A percentile compares a stretch with the other conserved stretches of the same genome.
Conservation (phyloP, 2,797 vertebrate species). For the Enteromius anoplus region DNA sequence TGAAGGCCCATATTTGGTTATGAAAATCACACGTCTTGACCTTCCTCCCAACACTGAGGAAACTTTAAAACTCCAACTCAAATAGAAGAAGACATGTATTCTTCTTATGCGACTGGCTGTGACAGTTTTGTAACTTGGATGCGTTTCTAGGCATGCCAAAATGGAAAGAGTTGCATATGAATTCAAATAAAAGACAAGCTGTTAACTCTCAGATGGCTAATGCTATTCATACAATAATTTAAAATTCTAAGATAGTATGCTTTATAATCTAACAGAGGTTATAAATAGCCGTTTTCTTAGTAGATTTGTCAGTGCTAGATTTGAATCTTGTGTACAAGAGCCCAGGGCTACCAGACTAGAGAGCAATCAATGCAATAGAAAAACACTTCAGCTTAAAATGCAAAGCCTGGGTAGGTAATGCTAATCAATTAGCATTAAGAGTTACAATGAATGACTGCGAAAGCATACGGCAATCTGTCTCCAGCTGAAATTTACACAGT, state of each 20-base stretch:
- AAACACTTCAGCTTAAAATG: constrained; percentile 35
- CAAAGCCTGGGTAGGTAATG: constrained; percentile 27
- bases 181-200: neutral
- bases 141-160: neutral
- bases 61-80: neutral
- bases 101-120: neutral
- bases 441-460: constrained; percentile 32
- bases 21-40: constrained; percentile 10
- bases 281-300: constrained; percentile 17
- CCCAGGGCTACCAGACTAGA: neutral
- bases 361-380: constrained; percentile 40
- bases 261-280: constrained; percentile 11
- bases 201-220: constrained; percentile 14
- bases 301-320: constrained; percentile 25
- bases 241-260: neutral
- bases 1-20: constrained; percentile 19
- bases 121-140: neutral
- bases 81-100: neutral
- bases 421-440: constrained; percentile 49
- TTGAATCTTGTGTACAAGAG: neutral
- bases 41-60: neutral
- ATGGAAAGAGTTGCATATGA: neutral
- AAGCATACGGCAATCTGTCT: constrained; percentile 53
- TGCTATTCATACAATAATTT: constrained; percentile 28
- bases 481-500: constrained; percentile 53